These are phyloP conservation scores for Drosophila picticornis DNA, from an alignment of 2,888 invertebrate genomes.

Conservation along the genomic window DNA sequence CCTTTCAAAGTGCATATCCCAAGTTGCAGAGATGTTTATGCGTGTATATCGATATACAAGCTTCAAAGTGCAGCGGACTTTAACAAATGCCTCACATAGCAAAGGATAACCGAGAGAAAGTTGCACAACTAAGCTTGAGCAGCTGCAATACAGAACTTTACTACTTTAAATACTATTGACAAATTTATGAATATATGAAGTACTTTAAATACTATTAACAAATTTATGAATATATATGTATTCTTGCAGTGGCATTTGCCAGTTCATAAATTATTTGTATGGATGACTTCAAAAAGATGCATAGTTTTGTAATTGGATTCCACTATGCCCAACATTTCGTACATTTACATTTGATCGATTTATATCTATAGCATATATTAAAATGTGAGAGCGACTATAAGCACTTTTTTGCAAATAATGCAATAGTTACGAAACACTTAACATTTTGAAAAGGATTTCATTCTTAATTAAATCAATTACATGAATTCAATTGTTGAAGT, in stretches of 20 bases:
- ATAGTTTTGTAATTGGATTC: not conserved
- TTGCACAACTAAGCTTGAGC: not conserved
- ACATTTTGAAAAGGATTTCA: not conserved
- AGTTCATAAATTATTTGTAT: not conserved
- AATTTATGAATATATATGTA: not conserved
- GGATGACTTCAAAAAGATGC: too few relatives aligned
- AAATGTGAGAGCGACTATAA: not conserved
- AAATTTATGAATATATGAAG: not conserved
- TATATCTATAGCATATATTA: too few relatives aligned
- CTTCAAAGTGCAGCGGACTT: not conserved
- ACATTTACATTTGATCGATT: not conserved
- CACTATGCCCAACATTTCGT: not conserved
- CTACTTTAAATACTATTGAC: not conserved
- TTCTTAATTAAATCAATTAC: not conserved
- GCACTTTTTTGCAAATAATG: not conserved
- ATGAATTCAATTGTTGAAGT: not conserved
- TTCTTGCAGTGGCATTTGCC: not conserved
- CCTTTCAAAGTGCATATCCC: constrained; percentile 13
- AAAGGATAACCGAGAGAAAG: not conserved
- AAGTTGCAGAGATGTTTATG: not conserved
- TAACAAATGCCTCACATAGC: not conserved
- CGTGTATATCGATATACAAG: not conserved
- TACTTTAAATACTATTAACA: not conserved
- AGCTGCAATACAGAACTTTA: too few relatives aligned
- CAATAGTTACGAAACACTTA: not conserved